A percentile compares a stretch with the other conserved stretches of the same genome.
These are phyloP conservation scores for Tyto alba DNA, from an alignment of 2,113 vertebrate genomes.

Conservation along the genomic window DNA sequence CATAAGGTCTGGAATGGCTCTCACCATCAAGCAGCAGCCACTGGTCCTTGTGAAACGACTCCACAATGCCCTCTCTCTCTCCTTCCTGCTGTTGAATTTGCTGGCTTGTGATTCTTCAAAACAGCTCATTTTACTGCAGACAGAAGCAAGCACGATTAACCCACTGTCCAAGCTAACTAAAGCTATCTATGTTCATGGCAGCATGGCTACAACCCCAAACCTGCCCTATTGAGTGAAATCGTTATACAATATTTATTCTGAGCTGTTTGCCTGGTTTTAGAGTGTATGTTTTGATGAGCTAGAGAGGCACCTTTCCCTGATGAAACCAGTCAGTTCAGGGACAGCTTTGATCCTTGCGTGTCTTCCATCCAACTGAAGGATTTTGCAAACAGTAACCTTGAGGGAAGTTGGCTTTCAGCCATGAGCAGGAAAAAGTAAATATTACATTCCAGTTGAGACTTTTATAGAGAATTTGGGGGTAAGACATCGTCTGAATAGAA, in stretches of 20 bases:
- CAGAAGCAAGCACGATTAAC: not conserved
- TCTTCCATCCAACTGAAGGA: not conserved
- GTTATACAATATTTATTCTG: not conserved
- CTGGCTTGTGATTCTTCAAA: not conserved
- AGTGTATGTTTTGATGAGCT: not conserved
- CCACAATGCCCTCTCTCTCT: not conserved
- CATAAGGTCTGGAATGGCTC: slow-evolving; percentile 35
- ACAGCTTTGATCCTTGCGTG: slow-evolving; percentile 22
- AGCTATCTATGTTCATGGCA: not conserved
- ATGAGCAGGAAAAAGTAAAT: not conserved
- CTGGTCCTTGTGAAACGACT: not conserved
- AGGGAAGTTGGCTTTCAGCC: slow-evolving; percentile 17
- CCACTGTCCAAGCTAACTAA: not conserved
- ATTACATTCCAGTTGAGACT: not conserved
- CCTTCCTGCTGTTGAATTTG: not conserved
- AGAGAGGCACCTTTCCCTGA: not conserved
- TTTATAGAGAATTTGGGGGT: not conserved
- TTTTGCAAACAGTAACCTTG: slow-evolving; percentile 16
- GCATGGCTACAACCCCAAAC: not conserved
- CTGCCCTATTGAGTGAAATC: not conserved
- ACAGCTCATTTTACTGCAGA: not conserved
- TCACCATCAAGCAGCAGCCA: not conserved
- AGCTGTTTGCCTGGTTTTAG: not conserved
- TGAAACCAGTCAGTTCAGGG: not conserved
- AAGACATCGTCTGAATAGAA: not conserved